Conservation (phyloP, 2,113 vertebrate genomes). For the Gulo gulo region DNA sequence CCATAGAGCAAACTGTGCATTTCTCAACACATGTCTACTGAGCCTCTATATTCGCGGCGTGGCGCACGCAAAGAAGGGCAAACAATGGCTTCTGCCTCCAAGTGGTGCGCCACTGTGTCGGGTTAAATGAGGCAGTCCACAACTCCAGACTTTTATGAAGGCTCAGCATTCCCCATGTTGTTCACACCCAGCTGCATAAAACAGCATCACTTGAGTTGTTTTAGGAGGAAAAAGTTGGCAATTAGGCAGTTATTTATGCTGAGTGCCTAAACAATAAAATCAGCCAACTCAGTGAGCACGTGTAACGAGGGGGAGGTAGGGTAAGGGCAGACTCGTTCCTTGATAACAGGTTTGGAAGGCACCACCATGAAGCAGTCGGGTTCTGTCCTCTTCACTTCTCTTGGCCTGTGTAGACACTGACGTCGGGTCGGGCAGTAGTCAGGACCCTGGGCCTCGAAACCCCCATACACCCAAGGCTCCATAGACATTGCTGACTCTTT, state of each 20-base stretch:
- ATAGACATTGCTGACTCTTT: not conserved
- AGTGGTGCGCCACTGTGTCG: not conserved
- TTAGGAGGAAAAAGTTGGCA: not conserved
- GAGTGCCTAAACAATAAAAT: not conserved
- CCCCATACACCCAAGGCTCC: not conserved
- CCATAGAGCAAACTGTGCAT: not conserved
- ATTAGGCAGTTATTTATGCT: not conserved
- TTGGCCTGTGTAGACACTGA: not conserved
- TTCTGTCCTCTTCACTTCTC: not conserved
- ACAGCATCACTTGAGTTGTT: not conserved
- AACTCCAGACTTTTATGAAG: not conserved
- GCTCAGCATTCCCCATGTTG: not conserved
- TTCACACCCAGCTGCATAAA: not conserved
- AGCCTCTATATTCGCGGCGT: not conserved
- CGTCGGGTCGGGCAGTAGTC: fast-evolving
- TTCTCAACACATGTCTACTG: not conserved
- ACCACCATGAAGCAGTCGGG: not conserved
- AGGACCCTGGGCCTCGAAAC: not conserved
- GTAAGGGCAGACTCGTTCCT: not conserved
- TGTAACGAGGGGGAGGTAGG: not conserved
- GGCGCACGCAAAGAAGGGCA: not conserved
- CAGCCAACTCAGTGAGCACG: not conserved
- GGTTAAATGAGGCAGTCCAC: not conserved
- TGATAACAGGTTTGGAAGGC: not conserved
- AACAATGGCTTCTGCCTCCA: not conserved